Percentiles rank a stretch among this genome's conserved stretches.
Conservation (phyloP, 2,797 vertebrate genomes). For the Ambastaia sidthimunki region DNA sequence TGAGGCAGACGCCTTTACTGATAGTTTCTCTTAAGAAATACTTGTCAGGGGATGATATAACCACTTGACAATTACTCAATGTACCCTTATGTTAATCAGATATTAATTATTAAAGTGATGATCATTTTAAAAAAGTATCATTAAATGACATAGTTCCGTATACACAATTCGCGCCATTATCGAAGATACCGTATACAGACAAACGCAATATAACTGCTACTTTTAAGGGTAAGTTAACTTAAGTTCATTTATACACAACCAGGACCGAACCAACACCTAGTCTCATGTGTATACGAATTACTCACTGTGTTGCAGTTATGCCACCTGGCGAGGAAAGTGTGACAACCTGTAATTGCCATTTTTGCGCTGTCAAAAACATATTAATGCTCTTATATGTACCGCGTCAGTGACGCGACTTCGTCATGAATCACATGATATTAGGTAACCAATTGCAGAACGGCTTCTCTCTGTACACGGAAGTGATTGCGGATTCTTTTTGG, state of each 20-base stretch:
- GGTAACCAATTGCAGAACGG: conserved; percentile 65
- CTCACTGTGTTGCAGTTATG: not conserved
- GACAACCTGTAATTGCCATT: not conserved
- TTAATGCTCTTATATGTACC: not conserved
- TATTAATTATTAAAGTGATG: too few species aligned
- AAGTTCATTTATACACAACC: not conserved
- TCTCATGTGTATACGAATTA: not conserved
- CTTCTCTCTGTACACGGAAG: conserved; percentile 68
- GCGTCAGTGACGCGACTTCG: conserved; percentile 3
- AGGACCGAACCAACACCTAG: not conserved
- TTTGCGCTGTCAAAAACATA: not conserved
- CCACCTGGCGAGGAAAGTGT: not conserved
- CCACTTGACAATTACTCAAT: conserved; percentile 40
- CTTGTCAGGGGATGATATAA: conserved; percentile 7
- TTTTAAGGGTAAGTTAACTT: too few species aligned
- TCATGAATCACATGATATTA: conserved; percentile 47
- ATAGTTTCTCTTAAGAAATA: conserved; percentile 38
- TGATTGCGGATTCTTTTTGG: conserved; percentile 54
- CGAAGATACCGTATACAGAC: not conserved
- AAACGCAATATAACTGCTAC: too few species aligned
- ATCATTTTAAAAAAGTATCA: not conserved
- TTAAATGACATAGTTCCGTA: not conserved
- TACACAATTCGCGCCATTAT: not conserved
- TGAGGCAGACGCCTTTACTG: conserved; percentile 43
- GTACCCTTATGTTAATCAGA: conserved; percentile 4